Conservation (phyloP, 2,888 invertebrate species). For the Xiphydria camelus region DNA sequence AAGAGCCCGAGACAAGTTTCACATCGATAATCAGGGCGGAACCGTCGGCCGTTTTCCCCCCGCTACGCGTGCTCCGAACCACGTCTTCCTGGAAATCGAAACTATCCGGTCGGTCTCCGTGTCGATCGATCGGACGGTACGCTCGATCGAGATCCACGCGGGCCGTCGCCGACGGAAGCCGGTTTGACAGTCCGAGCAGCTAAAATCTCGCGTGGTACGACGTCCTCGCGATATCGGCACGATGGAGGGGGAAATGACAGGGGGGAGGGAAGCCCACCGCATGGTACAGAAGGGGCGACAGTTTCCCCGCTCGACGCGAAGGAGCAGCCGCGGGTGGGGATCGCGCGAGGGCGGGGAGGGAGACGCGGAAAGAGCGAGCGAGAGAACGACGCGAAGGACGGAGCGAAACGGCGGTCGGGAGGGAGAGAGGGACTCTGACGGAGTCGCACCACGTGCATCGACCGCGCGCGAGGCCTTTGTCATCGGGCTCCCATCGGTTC, state of each 20-base stretch:
- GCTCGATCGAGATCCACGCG: constrained; percentile 15
- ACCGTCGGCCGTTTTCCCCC: too few species aligned
- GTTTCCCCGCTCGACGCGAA: constrained; percentile 21
- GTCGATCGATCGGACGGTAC: constrained; percentile 6
- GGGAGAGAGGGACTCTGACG: constrained; percentile 17
- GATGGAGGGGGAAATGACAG: too few species aligned
- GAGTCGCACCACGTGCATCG: constrained; percentile 20
- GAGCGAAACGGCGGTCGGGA: constrained; percentile 6
- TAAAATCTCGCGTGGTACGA: constrained; percentile 1
- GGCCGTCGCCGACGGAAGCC: constrained; percentile 1
- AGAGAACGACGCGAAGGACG: neutral
- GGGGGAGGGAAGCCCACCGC: constrained; percentile 4
- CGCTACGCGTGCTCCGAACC: too few species aligned
- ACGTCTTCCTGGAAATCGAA: too few species aligned
- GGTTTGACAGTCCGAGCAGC: constrained; percentile 11
- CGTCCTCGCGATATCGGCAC: neutral
- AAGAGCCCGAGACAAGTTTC: too few species aligned
- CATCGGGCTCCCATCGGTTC: too few species aligned
- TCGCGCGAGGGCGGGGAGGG: neutral
- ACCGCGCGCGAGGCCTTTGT: constrained; percentile 16
- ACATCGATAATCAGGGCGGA: too few species aligned
- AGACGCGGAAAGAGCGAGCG: constrained; percentile 6
- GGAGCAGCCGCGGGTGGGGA: neutral
- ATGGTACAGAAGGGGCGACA: constrained; percentile 21
- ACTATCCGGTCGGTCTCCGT: neutral